A percentile compares a stretch with the other conserved stretches of the same genome.
phyloP scores from a whole-genome alignment of 2,113 vertebrate species.

The Motacilla tschutschensis region DNA sequence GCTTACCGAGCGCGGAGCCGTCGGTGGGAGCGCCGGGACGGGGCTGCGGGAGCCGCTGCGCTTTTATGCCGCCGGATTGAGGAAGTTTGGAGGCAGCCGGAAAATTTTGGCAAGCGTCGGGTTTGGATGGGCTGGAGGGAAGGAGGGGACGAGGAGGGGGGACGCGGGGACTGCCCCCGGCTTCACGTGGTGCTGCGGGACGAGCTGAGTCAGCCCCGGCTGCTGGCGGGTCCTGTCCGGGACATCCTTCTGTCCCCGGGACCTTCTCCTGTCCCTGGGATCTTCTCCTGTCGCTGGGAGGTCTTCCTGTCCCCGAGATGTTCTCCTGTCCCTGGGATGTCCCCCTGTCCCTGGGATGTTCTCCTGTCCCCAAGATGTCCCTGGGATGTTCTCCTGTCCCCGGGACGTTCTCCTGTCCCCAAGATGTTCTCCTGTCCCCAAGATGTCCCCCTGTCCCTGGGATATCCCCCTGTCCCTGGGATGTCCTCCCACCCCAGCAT shows the following conservation, averaged over 20 bases:
- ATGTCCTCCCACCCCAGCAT: too few species aligned
- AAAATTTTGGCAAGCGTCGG: constrained; percentile 13
- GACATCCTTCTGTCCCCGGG: background rate
- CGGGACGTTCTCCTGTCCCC: background rate
- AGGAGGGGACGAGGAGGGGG: background rate
- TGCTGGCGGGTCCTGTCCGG: background rate
- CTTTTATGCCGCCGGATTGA: constrained; percentile 10
- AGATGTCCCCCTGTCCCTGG: background rate
- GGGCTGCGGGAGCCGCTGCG: background rate
- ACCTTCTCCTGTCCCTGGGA: background rate
- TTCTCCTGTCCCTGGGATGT: background rate
- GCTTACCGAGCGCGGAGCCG: background rate
- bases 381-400: too few species aligned
- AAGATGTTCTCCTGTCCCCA: too few species aligned
- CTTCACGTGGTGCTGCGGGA: background rate
- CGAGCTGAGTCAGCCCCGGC: background rate
- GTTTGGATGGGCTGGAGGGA: background rate
- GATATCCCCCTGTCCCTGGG: too few species aligned
- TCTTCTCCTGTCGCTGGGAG: too few species aligned
- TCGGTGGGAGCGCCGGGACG: background rate
- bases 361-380: background rate
- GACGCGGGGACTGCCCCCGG: background rate
- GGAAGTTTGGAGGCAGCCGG: constrained; percentile 36
- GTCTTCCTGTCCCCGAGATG: fast-evolving
- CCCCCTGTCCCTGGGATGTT: fast-evolving